Conservation (phyloP, 2,113 vertebrate genomes). For the Scortum barcoo region DNA sequence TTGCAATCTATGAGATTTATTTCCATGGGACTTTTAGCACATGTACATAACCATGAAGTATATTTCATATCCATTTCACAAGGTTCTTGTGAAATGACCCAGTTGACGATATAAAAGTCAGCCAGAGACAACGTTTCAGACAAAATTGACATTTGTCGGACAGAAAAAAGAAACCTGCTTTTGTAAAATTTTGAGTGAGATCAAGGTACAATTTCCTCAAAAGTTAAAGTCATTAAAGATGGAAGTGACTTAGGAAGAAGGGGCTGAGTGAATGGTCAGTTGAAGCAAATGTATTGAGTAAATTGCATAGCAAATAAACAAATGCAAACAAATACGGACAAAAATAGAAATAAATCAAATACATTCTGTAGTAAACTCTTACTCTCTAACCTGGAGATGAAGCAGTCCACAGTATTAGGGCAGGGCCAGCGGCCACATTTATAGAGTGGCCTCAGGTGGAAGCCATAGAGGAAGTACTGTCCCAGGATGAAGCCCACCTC, state of each 20-base stretch:
- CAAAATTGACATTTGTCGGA: not conserved
- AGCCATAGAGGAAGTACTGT: conserved; percentile 95
- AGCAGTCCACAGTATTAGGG: conserved; percentile 84
- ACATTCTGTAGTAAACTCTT: not conserved
- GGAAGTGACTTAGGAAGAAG: too few species aligned
- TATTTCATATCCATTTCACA: not conserved
- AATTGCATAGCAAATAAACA: not conserved
- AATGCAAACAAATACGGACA: conserved; percentile 7
- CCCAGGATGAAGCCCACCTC: conserved; percentile 95
- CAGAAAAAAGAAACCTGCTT: not conserved
- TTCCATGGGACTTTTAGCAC: too few species aligned
- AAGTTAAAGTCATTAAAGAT: too few species aligned
- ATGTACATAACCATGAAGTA: not conserved
- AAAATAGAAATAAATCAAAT: not conserved
- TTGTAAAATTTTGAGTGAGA: too few species aligned
- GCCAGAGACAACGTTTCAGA: too few species aligned
- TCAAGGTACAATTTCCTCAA: not conserved
- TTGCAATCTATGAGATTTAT: too few species aligned
- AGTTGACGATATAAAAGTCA: too few species aligned
- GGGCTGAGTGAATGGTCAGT: not conserved
- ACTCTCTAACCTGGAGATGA: conserved; percentile 80
- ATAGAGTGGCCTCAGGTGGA: conserved; percentile 90
- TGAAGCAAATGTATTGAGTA: not conserved
- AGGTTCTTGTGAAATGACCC: too few species aligned
- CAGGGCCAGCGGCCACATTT: conserved; percentile 89